Conservation (phyloP, 2,797 vertebrate species). For the Clarias laeviceps region DNA sequence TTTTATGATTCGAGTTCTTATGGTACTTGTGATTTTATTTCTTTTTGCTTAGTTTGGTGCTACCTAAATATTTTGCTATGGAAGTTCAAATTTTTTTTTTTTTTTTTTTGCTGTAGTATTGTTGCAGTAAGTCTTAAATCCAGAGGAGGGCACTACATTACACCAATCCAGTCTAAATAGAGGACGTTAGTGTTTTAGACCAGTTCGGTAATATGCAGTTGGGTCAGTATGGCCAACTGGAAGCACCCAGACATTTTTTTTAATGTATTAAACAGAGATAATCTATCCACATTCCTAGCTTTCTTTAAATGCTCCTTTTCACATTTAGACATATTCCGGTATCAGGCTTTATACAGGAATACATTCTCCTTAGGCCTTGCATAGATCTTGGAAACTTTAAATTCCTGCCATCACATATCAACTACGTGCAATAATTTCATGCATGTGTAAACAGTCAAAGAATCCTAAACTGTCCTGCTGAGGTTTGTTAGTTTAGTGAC, state of each 20-base stretch:
- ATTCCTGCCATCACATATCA: background rate
- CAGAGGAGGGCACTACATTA: constrained; percentile 55
- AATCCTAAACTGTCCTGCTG: background rate
- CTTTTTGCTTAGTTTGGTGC: too few species aligned
- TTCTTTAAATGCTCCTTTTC: background rate
- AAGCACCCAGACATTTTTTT: constrained; percentile 29
- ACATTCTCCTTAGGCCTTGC: background rate
- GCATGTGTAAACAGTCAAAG: background rate
- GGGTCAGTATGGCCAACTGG: constrained; percentile 25
- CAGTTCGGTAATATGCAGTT: constrained; percentile 15
- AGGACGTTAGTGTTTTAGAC: constrained; percentile 39
- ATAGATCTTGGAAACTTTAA: background rate
- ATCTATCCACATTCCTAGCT: background rate
- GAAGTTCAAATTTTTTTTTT: background rate
- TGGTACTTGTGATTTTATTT: too few species aligned
- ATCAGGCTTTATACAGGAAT: background rate
- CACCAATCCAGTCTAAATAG: constrained; percentile 35
- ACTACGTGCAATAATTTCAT: background rate
- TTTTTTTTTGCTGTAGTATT: background rate
- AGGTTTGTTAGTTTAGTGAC: background rate
- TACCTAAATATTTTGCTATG: too few species aligned
- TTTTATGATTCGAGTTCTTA: too few species aligned
- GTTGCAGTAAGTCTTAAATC: constrained; percentile 4
- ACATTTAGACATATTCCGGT: background rate
- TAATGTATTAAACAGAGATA: background rate